Conservation (phyloP, 1,140 invertebrate genomes). For the Platyscapa corneri region DNA sequence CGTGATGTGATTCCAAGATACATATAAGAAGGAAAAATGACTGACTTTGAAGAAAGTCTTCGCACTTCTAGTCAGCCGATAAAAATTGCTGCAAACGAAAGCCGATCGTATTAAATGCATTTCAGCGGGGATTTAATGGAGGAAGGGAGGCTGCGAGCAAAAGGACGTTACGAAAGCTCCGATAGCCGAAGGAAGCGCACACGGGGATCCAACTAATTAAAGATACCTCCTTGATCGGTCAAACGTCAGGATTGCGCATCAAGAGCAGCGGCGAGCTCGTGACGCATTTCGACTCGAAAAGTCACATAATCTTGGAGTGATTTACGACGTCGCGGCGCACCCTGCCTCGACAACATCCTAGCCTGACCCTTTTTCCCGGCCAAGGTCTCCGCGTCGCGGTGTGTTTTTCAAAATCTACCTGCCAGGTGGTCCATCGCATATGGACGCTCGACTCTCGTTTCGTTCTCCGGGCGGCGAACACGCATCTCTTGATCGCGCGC, state of each 20-base stretch:
- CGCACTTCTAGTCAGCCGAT: no score
- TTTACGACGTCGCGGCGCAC: slow-evolving; percentile 57
- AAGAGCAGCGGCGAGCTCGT: slow-evolving; percentile 26
- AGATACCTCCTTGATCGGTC: neutral
- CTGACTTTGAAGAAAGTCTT: neutral
- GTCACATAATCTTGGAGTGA: slow-evolving; percentile 69
- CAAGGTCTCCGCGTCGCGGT: slow-evolving; percentile 55
- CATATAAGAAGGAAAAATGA: no score
- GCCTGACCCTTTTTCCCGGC: slow-evolving; percentile 59
- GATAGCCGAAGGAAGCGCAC: no score
- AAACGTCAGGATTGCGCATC: neutral
- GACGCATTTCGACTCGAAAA: slow-evolving; percentile 67
- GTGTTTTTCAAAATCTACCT: slow-evolving; percentile 60
- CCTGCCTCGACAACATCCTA: neutral
- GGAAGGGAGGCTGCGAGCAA: neutral
- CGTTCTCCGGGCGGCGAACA: neutral
- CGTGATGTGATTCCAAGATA: no score
- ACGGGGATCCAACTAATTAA: neutral
- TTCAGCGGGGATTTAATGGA: neutral
- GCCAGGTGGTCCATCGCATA: slow-evolving; percentile 61
- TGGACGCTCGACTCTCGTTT: neutral
- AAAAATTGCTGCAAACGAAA: neutral
- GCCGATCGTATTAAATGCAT: neutral
- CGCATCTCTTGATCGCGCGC: slow-evolving; percentile 19
- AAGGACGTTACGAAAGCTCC: neutral